A percentile compares a stretch with the other conserved stretches of the same genome.
Evolutionary conservation across 1,140 invertebrate genomes (phyloP).

Genomic region (Ceratina australensis): DNA sequence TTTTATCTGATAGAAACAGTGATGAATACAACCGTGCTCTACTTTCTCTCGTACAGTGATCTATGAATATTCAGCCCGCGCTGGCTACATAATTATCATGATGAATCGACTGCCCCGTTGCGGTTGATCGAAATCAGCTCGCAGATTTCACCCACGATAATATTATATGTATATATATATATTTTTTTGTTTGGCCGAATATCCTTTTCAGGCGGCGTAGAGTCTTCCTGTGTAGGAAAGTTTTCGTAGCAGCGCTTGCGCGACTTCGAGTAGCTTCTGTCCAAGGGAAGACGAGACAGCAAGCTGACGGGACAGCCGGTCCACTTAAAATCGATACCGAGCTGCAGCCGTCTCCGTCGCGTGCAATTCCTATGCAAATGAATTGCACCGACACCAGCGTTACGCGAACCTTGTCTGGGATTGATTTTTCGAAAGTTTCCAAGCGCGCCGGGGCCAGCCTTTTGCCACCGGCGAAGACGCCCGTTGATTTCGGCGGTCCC

Average conservation of each 20-base stretch:
- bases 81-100: too few species aligned
- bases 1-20: too few species aligned
- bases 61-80: too few species aligned
- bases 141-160: too few species aligned
- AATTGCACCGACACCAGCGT: constrained; percentile 71
- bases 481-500: not conserved
- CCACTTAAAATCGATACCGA: constrained; percentile 79
- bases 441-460: constrained; percentile 19
- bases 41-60: too few species aligned
- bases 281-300: constrained; percentile 76
- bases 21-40: too few species aligned
- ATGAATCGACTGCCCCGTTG: too few species aligned
- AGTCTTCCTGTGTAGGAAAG: constrained; percentile 39
- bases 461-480: constrained; percentile 51
- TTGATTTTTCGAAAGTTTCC: constrained; percentile 75
- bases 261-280: constrained; percentile 73
- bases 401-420: constrained; percentile 58
- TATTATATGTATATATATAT: too few species aligned
- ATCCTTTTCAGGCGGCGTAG: not conserved
- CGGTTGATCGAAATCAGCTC: too few species aligned
- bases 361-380: constrained; percentile 78
- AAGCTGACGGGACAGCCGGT: constrained; percentile 76
- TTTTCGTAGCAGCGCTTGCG: constrained; percentile 68
- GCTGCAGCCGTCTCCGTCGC: constrained; percentile 72
- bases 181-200: too few species aligned